These are phyloP conservation scores for Ctenosaura bakeri DNA, from an alignment of 2,797 vertebrate genomes.

Conservation along the genomic window DNA sequence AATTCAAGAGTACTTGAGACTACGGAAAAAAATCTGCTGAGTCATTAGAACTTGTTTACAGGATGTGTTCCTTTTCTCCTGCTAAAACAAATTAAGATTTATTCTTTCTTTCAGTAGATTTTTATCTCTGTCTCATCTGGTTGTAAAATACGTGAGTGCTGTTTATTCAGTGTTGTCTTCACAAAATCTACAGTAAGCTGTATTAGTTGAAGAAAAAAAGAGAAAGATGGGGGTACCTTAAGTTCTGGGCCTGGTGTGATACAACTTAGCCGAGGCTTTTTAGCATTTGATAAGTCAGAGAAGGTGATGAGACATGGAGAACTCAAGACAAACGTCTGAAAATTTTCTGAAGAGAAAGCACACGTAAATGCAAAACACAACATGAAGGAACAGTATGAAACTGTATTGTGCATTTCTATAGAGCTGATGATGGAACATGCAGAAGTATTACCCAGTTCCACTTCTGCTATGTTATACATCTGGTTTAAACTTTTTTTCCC, in stretches of 20 bases:
- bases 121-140: too few relatives aligned
- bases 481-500: neutral
- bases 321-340: constrained; percentile 24
- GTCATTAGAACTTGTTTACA: neutral
- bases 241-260: constrained; percentile 28
- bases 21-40: neutral
- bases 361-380: neutral
- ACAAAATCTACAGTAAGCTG: too few relatives aligned
- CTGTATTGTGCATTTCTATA: neutral
- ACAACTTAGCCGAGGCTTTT: constrained; percentile 28
- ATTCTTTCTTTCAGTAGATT: too few relatives aligned
- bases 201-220: neutral
- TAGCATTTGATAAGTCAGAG: constrained; percentile 4
- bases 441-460: neutral
- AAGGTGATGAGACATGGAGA: neutral
- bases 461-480: neutral
- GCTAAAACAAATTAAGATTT: too few relatives aligned
- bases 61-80: too few relatives aligned
- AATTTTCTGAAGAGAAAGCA: constrained; percentile 28
- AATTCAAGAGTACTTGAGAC: neutral
- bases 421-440: neutral
- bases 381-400: neutral
- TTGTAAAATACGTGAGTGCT: too few relatives aligned
- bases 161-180: too few relatives aligned
- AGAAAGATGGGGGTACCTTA: constrained; percentile 53